These are phyloP conservation scores for Nymphalis io DNA, from an alignment of 1,140 invertebrate genomes.

Conservation along the genomic window DNA sequence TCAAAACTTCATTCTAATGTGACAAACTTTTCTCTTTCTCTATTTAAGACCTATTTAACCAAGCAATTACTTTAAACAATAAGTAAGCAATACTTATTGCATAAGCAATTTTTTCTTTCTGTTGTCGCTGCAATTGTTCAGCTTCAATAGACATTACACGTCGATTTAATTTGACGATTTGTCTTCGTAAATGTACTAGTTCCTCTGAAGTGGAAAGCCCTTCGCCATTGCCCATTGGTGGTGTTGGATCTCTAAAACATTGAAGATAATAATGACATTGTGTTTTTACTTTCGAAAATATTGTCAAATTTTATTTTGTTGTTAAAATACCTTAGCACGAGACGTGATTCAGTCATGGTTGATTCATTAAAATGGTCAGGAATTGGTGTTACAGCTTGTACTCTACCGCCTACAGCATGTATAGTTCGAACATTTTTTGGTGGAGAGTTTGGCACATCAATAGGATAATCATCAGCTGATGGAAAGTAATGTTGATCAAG, in stretches of 20 bases:
- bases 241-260: slow-evolving; percentile 83
- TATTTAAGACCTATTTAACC: slow-evolving; percentile 87
- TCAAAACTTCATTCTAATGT: slow-evolving; percentile 64
- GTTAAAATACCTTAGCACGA: slow-evolving; percentile 64
- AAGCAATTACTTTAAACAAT: slow-evolving; percentile 91
- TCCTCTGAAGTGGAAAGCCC: slow-evolving; percentile 88
- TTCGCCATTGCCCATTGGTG: slow-evolving; percentile 83
- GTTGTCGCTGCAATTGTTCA: slow-evolving; percentile 88
- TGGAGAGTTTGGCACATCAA: slow-evolving; percentile 56
- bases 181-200: slow-evolving; percentile 89
- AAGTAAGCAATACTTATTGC: slow-evolving; percentile 91
- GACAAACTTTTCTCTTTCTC: slow-evolving; percentile 38
- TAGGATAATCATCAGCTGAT: slow-evolving; percentile 83
- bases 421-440: slow-evolving; percentile 55
- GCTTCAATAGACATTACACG: slow-evolving; percentile 91
- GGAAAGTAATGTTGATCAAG: slow-evolving; percentile 91
- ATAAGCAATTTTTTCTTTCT: slow-evolving; percentile 91
- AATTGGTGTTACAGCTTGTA: slow-evolving; percentile 55
- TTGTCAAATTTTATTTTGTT: background rate
- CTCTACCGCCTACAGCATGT: slow-evolving; percentile 64
- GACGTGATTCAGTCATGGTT: slow-evolving; percentile 71
- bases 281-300: background rate
- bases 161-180: slow-evolving; percentile 91
- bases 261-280: slow-evolving; percentile 21
- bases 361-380: slow-evolving; percentile 71